Conservation (phyloP, 2,797 vertebrate species). For the Xenops minutus region DNA sequence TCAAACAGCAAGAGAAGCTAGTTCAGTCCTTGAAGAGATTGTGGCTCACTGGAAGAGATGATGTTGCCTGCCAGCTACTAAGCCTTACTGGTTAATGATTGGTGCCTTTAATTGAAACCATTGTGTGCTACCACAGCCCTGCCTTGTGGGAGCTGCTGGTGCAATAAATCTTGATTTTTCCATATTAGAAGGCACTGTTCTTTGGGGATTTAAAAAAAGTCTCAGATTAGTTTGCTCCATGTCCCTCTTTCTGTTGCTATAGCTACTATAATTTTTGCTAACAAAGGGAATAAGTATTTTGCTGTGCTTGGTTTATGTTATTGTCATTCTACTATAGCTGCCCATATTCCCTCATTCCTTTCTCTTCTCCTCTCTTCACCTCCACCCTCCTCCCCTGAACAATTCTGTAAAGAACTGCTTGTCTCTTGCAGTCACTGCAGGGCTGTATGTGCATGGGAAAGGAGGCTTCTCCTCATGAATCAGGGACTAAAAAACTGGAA, state of each 20-base stretch:
- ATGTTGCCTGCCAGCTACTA: not conserved
- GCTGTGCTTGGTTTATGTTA: not conserved
- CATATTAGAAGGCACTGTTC: conserved; percentile 14
- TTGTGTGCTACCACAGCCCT: not conserved
- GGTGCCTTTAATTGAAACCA: conserved; percentile 40
- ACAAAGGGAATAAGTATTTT: conserved; percentile 3
- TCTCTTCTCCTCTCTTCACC: not conserved
- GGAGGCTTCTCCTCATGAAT: not conserved
- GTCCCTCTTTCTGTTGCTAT: not conserved
- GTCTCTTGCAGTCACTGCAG: not conserved
- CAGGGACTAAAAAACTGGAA: not conserved
- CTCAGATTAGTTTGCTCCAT: not conserved
- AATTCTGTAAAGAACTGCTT: not conserved
- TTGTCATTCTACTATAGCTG: not conserved
- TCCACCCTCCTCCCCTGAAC: not conserved
- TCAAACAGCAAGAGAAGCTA: not conserved
- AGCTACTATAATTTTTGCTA: not conserved
- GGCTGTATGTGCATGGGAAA: rapidly evolving
- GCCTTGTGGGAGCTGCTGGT: conserved; percentile 25
- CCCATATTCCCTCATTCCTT: not conserved
- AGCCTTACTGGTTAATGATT: conserved; percentile 18
- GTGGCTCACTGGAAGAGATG: not conserved
- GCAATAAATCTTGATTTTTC: conserved; percentile 41
- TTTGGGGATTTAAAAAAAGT: not conserved
- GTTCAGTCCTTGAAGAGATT: not conserved